Conservation (phyloP, 2,888 invertebrate genomes). For the Macaria liturata region DNA sequence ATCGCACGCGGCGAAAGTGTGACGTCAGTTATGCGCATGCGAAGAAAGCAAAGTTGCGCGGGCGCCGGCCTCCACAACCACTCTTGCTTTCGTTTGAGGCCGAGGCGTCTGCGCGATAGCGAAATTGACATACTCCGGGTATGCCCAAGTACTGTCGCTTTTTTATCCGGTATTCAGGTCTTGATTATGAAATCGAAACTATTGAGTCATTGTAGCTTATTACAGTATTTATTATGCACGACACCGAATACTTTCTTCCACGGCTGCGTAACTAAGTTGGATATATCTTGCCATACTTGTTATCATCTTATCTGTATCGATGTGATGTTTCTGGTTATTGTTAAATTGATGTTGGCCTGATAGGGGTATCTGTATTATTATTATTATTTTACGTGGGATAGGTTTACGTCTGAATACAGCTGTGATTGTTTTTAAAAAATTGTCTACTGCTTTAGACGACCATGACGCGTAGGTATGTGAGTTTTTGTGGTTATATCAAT, state of each 20-base stretch:
- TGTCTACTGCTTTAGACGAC: too few species aligned
- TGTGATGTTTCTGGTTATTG: too few species aligned
- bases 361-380: too few species aligned
- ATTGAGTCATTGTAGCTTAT: slow-evolving; percentile 64
- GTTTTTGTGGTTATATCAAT: too few species aligned
- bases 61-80: slow-evolving; percentile 57
- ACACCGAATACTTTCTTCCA: slow-evolving; percentile 43
- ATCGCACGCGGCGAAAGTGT: slow-evolving; percentile 71
- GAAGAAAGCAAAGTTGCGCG: slow-evolving; percentile 78
- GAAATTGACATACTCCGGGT: slow-evolving; percentile 76
- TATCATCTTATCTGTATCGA: too few species aligned
- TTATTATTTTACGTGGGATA: too few species aligned
- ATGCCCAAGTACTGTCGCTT: slow-evolving; percentile 64
- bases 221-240: slow-evolving; percentile 33
- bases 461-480: too few species aligned
- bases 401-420: too few species aligned
- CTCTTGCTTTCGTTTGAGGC: slow-evolving; percentile 78
- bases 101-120: slow-evolving; percentile 76
- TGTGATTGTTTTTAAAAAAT: too few species aligned
- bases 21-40: slow-evolving; percentile 71
- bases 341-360: too few species aligned
- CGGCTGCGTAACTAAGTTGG: slow-evolving; percentile 1
- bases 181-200: slow-evolving; percentile 74
- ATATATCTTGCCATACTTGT: too few species aligned
- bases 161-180: slow-evolving; percentile 75